Evolutionary conservation across 2,888 invertebrate species (phyloP).

Genomic region (Volucella bombylans): DNA sequence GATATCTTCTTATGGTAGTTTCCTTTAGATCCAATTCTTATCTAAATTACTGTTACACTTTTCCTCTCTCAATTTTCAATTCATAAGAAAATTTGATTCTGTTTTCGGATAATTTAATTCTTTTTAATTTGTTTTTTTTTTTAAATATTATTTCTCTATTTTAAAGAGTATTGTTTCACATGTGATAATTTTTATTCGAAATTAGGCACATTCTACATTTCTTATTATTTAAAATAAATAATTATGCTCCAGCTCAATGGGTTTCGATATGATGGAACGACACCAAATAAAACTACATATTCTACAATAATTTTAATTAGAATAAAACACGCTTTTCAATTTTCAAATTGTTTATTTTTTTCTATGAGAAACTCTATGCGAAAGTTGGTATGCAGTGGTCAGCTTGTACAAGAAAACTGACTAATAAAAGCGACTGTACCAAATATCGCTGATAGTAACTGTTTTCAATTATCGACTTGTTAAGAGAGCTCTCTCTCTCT

Average conservation of each 20-base stretch:
- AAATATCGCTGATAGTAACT: constrained; percentile 12
- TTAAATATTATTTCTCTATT: constrained; percentile 8
- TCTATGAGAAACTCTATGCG: constrained; percentile 12
- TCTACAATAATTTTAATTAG: constrained; percentile 1
- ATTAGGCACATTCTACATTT: constrained; percentile 12
- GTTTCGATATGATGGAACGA: not conserved
- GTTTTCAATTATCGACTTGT: constrained; percentile 2
- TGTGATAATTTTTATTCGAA: no score
- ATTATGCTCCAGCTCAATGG: constrained; percentile 8
- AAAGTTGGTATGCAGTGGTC: constrained; percentile 12
- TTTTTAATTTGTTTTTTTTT: no score
- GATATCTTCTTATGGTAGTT: constrained; percentile 2
- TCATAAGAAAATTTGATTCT: constrained; percentile 7
- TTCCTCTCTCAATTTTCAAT: constrained; percentile 6
- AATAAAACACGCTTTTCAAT: constrained; percentile 12
- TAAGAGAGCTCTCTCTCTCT: not conserved
- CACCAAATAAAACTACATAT: constrained; percentile 11
- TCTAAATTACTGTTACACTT: not conserved
- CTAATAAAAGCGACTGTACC: not conserved
- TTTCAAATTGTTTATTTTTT: constrained; percentile 12
- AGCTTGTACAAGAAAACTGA: constrained; percentile 4
- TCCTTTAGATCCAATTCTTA: not conserved
- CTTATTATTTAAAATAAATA: no score
- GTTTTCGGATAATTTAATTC: not conserved
- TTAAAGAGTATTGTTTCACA: constrained; percentile 10